Percentiles rank a stretch among this genome's conserved stretches.
phyloP scores from a whole-genome alignment of 2,113 vertebrate species.

The Varanus salvator region DNA sequence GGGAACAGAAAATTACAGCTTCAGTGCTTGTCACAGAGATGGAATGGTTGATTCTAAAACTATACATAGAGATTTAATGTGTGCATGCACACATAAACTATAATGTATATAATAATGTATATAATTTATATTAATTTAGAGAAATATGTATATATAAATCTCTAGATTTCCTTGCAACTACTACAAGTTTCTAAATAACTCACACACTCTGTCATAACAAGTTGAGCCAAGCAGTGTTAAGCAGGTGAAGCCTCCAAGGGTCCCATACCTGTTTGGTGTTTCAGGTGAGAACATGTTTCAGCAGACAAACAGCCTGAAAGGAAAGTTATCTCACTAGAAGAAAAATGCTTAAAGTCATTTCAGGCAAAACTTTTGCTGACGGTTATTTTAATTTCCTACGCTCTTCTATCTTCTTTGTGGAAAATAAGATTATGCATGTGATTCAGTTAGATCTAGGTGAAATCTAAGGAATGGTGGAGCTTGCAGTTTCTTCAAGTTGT shows the following conservation, averaged over 20 bases:
- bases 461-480: neutral
- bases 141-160: too few species aligned
- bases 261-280: constrained; percentile 61
- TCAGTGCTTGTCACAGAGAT: neutral
- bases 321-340: constrained; percentile 54
- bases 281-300: constrained; percentile 77
- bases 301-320: constrained; percentile 63
- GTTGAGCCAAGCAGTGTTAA: constrained; percentile 73
- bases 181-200: constrained; percentile 41
- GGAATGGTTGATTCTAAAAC: neutral
- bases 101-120: too few species aligned
- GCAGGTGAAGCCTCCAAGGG: constrained; percentile 65
- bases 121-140: too few species aligned
- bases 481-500: neutral
- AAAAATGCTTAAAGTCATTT: constrained; percentile 58
- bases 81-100: too few species aligned
- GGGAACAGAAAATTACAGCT: constrained; percentile 25
- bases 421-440: neutral
- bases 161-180: constrained; percentile 37
- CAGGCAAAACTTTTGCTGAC: constrained; percentile 37
- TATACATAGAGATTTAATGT: neutral
- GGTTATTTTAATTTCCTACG: constrained; percentile 26
- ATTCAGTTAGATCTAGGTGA: constrained; percentile 25
- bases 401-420: constrained; percentile 4
- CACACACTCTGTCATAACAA: constrained; percentile 61